Percentiles rank a stretch among this genome's conserved stretches.
These are phyloP conservation scores for Diplodus sargus DNA, from an alignment of 2,797 vertebrate genomes.

Conservation along the genomic window DNA sequence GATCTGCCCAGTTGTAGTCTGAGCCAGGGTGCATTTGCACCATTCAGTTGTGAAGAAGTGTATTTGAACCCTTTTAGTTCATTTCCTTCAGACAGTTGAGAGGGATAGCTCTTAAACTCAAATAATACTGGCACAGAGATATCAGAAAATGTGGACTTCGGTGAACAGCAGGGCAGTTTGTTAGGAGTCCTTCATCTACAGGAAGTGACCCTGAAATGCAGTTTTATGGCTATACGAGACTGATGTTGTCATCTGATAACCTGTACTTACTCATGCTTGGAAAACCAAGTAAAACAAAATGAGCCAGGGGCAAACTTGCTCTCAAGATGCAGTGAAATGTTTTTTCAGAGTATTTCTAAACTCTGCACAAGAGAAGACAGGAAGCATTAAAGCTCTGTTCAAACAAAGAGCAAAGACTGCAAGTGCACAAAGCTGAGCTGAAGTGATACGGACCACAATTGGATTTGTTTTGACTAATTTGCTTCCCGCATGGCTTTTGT, in stretches of 20 bases:
- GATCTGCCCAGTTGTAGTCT: neutral
- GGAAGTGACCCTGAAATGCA: conserved; percentile 27
- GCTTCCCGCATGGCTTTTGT: conserved; percentile 60
- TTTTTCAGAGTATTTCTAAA: conserved; percentile 33
- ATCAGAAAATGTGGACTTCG: neutral
- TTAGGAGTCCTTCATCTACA: conserved; percentile 17
- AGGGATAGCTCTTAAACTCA: neutral
- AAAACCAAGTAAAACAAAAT: conserved; percentile 46
- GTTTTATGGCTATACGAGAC: conserved; percentile 26
- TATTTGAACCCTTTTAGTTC: neutral
- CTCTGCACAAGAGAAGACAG: conserved; percentile 23
- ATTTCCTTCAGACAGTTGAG: conserved; percentile 2
- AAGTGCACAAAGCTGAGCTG: conserved; percentile 40
- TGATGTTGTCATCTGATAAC: conserved; percentile 29
- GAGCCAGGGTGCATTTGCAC: neutral
- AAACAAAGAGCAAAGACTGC: conserved; percentile 46
- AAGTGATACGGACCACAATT: conserved; percentile 41
- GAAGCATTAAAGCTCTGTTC: conserved; percentile 24
- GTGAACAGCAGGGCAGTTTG: conserved; percentile 17
- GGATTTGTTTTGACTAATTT: conserved; percentile 64
- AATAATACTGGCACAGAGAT: neutral
- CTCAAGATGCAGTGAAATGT: conserved; percentile 35
- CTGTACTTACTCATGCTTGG: conserved; percentile 21
- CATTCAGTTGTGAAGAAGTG: neutral
- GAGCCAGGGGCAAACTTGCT: conserved; percentile 33